These are phyloP conservation scores for Coleophora flavipennella DNA, from an alignment of 2,888 invertebrate species.

Conservation along the genomic window DNA sequence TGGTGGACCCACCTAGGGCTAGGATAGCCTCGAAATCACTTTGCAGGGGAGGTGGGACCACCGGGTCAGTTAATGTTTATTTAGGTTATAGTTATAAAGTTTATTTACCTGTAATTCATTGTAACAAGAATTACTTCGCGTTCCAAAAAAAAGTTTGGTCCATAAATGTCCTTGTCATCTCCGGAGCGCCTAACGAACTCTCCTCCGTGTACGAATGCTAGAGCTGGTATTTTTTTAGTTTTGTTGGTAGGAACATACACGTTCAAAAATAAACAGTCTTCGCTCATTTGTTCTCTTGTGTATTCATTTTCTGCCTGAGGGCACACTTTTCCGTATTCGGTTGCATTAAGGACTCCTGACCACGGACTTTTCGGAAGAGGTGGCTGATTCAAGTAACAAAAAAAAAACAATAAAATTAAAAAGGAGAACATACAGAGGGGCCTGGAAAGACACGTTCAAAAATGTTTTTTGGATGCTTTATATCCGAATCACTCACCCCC, in stretches of 20 bases:
- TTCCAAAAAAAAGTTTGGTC: slow-evolving; percentile 30
- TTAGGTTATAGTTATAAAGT: too few relatives aligned
- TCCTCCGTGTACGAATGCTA: slow-evolving; percentile 36
- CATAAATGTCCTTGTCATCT: slow-evolving; percentile 18
- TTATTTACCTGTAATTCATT: slow-evolving; percentile 31
- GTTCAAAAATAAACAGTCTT: slow-evolving; percentile 27
- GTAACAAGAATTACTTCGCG: slow-evolving; percentile 34
- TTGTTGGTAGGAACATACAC: slow-evolving; percentile 22
- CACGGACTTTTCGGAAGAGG: slow-evolving; percentile 24
- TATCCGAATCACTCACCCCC: too few relatives aligned
- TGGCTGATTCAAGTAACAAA: slow-evolving; percentile 17
- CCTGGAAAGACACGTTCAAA: too few relatives aligned
- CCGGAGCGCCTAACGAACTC: slow-evolving; percentile 23
- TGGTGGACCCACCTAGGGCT: too few relatives aligned
- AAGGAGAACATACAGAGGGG: too few relatives aligned
- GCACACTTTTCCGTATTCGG: slow-evolving; percentile 19
- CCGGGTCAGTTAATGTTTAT: too few relatives aligned
- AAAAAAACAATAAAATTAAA: background rate
- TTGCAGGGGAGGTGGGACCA: too few relatives aligned
- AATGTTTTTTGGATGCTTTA: too few relatives aligned
- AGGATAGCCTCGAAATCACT: too few relatives aligned
- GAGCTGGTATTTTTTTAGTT: slow-evolving; percentile 20
- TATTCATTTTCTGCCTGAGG: slow-evolving; percentile 17
- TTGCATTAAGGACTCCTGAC: slow-evolving; percentile 20
- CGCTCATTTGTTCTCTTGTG: slow-evolving; percentile 18